phyloP scores from a whole-genome alignment of 92 coral and sea anemone species.

The Parazoanthus swiftii region DNA sequence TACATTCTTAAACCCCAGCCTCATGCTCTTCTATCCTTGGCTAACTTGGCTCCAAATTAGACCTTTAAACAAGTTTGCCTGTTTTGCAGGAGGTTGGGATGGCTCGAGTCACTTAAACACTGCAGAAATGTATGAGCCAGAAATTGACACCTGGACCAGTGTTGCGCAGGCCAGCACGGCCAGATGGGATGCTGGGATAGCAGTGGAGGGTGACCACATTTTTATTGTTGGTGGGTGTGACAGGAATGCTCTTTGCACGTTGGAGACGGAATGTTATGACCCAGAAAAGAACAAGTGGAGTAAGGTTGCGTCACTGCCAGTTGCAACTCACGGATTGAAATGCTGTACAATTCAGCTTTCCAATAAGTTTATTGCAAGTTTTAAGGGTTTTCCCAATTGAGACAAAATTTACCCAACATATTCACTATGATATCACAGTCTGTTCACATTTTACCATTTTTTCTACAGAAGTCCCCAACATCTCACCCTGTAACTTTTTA shows the following conservation, averaged over 20 bases:
- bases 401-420: background rate
- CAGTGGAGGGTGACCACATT: conserved; percentile 91
- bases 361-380: conserved; percentile 70
- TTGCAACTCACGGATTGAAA: conserved; percentile 94
- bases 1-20: no score
- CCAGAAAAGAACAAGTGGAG: conserved; percentile 89
- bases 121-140: conserved; percentile 95
- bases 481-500: no score
- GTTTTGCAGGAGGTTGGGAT: conserved; percentile 91
- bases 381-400: conserved; percentile 30
- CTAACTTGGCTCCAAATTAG: no score
- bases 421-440: no score
- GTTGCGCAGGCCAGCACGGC: conserved; percentile 95
- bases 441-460: no score
- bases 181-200: conserved; percentile 99
- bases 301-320: conserved; percentile 91
- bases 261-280: conserved; percentile 96
- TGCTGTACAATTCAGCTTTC: conserved; percentile 93
- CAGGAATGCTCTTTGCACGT: conserved; percentile 94
- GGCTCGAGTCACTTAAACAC: conserved; percentile 89
- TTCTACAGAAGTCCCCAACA: no score
- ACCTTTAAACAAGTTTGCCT: background rate
- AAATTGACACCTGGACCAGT: conserved; percentile 90
- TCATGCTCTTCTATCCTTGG: no score
- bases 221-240: conserved; percentile 98